Base-by-base conservation (phyloP, 2,797 vertebrate genomes). In the Myotis planiceps region DNA sequence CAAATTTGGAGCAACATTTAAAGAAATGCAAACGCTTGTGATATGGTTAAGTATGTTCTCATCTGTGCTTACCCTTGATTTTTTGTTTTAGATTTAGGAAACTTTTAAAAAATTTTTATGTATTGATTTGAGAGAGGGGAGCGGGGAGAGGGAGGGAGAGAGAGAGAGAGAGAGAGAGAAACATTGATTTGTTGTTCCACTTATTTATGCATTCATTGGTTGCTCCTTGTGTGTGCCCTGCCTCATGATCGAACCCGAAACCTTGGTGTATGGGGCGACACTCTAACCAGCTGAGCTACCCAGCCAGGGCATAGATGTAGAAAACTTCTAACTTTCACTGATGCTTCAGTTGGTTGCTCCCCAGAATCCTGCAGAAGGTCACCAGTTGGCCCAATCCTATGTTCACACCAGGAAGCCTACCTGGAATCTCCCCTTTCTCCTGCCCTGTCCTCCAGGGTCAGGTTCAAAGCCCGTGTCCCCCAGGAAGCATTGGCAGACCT, bases 41-140 rank as follows among this genome's bases (percentile, higher is more conserved):
- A 63, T 80, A 51, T 1, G 14, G 60, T 86, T 66, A 95, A 89
- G 71, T 29, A 42, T 18, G 2, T 39, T 88, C 65, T 71, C 14
- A 23, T 66, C 65, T 66, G 58, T 53, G 82, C 58, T 92, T 83
- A 92, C 32, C 75, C 80, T 90, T 63, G 86, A 69, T 51, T 68
- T 85, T 92, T 85, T 72, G 29, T 63, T 86, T 91, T 66, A 58
- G 94, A 58, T 90, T 93, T 91, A 96, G 94, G 80, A 92, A 83
- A 79, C 0, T 58, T 91, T 39, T 69, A 21, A 81, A n/a, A n/a
- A n/a, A n/a, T 2, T 13, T 58, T 58, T 10, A 29, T 29, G n/a
- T 34, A 19, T 34, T 66, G 16, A 66, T 66, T 34, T 63, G 60
- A 63, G 60, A 63, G 60, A 63, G 60, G 27, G 29, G 6, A 6